Evolutionary conservation across 1,140 invertebrate species (phyloP), one percentile per base, ranked within the genome.

Genomic region (Laupala kohalensis): DNA sequence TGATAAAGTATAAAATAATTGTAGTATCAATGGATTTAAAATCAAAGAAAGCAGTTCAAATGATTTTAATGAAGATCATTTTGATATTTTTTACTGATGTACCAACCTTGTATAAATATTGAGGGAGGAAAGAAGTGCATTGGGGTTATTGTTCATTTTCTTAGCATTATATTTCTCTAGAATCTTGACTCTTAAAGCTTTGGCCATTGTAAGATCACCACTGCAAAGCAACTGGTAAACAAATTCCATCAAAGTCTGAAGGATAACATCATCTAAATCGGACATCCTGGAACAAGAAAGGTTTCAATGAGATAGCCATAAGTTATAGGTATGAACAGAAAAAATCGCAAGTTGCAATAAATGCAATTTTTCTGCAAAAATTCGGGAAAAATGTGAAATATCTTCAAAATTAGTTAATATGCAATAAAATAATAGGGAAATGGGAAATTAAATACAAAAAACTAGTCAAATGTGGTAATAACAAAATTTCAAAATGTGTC

Each of bases 211-310:
- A 23, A 98, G 82, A 77, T 97, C 89, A 68, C 95, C 86, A 78
- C 90, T 86, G 79, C 89, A 88, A 74, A 98, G 88, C 29, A 98
- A 81, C 79, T 95, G 90, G 79, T 95, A 94, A 13, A 96, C 93
- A 78, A 97, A 96, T 77, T 95, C 89, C 86, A 95, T 93, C 53
- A 95, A 82, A 73, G 90, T 88, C 77, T 89, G 86, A 69, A 94
- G 83, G 53, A 93, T 81, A 27, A 85, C 80, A 64, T 89, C 86
- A 75, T 93, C 90, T 74, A 96, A 81, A 81, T 97, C 95, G 13
- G 88, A 89, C 76, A 90, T 87, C 70, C 70, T 71, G 70, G 62
- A 29, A 53, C 2, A 64, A 64, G 37, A 53, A 53, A n/a, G n/a
- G n/a, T n/a, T n/a, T n/a, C n/a, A n/a, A n/a, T n/a, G n/a, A n/a